Evolutionary conservation across 2,113 vertebrate genomes (phyloP), one percentile per base, ranked within the genome.

Genomic region (Pelmatolapia mariae): DNA sequence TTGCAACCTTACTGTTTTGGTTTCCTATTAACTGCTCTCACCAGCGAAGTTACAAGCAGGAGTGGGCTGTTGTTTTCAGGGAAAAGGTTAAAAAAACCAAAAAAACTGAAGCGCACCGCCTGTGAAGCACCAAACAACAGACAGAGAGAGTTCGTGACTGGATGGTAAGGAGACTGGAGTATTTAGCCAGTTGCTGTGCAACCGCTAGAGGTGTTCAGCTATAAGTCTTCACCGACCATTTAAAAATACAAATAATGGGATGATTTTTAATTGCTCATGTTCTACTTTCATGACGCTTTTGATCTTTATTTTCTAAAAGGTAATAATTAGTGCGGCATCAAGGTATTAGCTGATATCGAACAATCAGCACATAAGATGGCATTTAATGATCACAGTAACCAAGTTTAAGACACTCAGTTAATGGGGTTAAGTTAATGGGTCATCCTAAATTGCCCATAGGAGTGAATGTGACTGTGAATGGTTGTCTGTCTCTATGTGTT

Each of bases 41-140:
- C 24, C 71, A 47, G 71, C 24, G 47, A 76, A 19, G 40, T 47
- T 76, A 76, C 15, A 76, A 76, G 43, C 24, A 76, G 71, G 71
- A 76, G 71, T 76, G 71, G 43, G 71, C 43, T 47, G 43, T 29
- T 78, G 45, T 78, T 78, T 78, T 50, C 26, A 78, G 71, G 50
- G 16, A 50, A 50, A 78, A 78, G 71, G 16, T 78, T n/a, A 68
- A 31, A 47, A 73, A 73, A 4, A 2, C 0, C 0, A 1, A 47
- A 47, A 76, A 31, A 50, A 3, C 43, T 78, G 26, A 78, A 78
- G 71, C 11, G 29, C 10, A 31, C 43, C 2, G 45, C 43, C 71
- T 78, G 71, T 78, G 24, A 50, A 78, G 43, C 71, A 50, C 43
- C 71, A 78, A 50, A 50, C 43, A 76, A 76, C 24, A 76, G 43